These are phyloP conservation scores for Delia radicum DNA, from an alignment of 1,140 invertebrate species.

Conservation along the genomic window DNA sequence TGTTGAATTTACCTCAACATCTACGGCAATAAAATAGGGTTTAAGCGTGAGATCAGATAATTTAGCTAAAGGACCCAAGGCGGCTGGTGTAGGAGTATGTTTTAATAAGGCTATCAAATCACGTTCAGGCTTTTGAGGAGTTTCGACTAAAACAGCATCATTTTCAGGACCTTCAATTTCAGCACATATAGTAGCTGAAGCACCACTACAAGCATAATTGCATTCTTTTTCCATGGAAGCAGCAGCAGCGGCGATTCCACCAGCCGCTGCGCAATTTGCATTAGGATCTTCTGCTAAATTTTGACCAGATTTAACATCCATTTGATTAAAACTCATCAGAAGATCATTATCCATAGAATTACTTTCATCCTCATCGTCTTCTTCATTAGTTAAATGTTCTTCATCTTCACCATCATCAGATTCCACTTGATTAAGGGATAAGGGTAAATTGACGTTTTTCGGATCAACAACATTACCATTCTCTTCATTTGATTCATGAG, in stretches of 20 bases:
- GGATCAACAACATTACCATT: conserved; percentile 61
- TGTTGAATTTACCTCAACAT: conserved; percentile 58
- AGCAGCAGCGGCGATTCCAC: conserved; percentile 34
- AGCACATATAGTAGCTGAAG: conserved; percentile 64
- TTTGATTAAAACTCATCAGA: conserved; percentile 52
- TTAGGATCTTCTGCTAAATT: conserved; percentile 57
- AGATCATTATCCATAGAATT: conserved; percentile 59
- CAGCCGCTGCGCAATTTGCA: conserved; percentile 58
- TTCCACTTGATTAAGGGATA: not conserved
- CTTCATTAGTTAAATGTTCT: conserved; percentile 26
- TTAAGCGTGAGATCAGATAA: conserved; percentile 49
- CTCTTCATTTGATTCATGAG: conserved; percentile 61
- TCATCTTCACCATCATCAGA: not conserved
- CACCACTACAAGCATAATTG: conserved; percentile 59
- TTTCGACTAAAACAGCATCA: conserved; percentile 68
- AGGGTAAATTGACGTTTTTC: conserved; percentile 26
- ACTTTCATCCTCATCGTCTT: conserved; percentile 60
- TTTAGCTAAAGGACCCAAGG: conserved; percentile 39
- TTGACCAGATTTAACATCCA: conserved; percentile 51
- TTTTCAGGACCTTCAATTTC: conserved; percentile 71
- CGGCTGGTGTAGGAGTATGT: conserved; percentile 47
- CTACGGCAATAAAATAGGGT: conserved; percentile 63
- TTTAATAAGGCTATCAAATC: conserved; percentile 65
- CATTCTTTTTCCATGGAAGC: conserved; percentile 58
- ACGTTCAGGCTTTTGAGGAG: conserved; percentile 65